These are phyloP conservation scores for Alcedo quadribrachys DNA, from an alignment of 2,797 vertebrate species.

Conservation along the genomic window DNA sequence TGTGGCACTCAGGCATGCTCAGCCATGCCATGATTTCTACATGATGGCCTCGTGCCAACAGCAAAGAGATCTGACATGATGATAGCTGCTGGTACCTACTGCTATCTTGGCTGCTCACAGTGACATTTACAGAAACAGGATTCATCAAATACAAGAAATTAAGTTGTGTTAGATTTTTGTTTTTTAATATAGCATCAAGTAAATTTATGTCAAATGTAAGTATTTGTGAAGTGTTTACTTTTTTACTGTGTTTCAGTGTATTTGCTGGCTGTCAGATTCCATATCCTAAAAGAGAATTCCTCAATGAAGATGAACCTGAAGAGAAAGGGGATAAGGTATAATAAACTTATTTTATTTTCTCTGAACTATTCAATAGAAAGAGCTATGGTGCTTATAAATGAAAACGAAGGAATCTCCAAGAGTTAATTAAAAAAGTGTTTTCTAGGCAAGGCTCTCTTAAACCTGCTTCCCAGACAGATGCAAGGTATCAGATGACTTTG, in stretches of 20 bases:
- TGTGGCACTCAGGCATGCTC: background rate
- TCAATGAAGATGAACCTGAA: slow-evolving; percentile 96
- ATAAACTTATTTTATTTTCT: background rate
- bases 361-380: background rate
- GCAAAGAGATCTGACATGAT: background rate
- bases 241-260: slow-evolving; percentile 82
- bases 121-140: background rate
- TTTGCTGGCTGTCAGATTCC: slow-evolving; percentile 99
- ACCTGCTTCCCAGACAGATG: background rate
- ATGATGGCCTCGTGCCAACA: background rate
- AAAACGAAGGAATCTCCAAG: background rate
- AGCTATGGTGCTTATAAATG: background rate
- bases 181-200: background rate
- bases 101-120: background rate
- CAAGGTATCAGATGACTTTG: background rate
- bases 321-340: slow-evolving; percentile 97
- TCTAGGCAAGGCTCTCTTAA: background rate
- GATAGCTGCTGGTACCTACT: background rate
- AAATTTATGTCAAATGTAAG: background rate
- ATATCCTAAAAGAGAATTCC: slow-evolving; percentile 97
- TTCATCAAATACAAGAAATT: background rate
- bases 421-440: background rate
- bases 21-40: slow-evolving; percentile 20
- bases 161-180: background rate
- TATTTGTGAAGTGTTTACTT: slow-evolving; percentile 1